Base-by-base conservation (phyloP, 2,113 vertebrate genomes). In the Choloepus hoffmanni region DNA sequence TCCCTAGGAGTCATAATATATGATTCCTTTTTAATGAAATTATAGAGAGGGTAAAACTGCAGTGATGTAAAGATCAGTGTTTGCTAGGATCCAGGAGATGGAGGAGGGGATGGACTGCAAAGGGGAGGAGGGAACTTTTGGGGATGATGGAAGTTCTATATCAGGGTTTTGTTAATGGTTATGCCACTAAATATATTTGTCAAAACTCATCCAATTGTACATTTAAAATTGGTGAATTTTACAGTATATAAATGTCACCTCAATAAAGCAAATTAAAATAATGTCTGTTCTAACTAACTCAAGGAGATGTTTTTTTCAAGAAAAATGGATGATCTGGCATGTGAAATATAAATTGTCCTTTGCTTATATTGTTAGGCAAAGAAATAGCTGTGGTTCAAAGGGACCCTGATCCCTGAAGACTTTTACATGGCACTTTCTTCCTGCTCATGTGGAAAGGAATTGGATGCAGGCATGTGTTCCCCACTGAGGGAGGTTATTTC, bases 381-480 rank as follows among this genome's bases (percentile, higher is more conserved):
- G 23, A 23, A 15, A 83, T 1, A 45, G 21, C 12, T 79, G 67
- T 96, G 43, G 53, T 67, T 58, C 76, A 94, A 48, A 73, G 55
- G 67, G 19, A 43, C n/a, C n/a, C 21, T 68, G 55, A 3, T 86
- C 74, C 40, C 65, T 79, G 14, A 77, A 23, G 85, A 70, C 18
- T 81, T 10, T 89, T 97, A 77, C 58, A 93, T 94, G 93, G 28
- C 26, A 40, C 65, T 94, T 95, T 85, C 79, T n/a, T 92, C n/a
- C 65, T 65, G 16, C 48, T 92, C 91, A 43, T 40, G 28, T 89
- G 78, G 60, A 95, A 95, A 96, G 26, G 90, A 94, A 40, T 89
- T 63, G n/a, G 58, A 91, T 85, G 90, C 78, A 77, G 85, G 79
- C 62, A 77, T 95, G 74, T 87, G 45, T 87, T 95, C 96, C 93